A percentile compares a stretch with the other conserved stretches of the same genome.
Evolutionary conservation across 2,797 vertebrate genomes (phyloP).

Genomic region (Fundulus diaphanus): DNA sequence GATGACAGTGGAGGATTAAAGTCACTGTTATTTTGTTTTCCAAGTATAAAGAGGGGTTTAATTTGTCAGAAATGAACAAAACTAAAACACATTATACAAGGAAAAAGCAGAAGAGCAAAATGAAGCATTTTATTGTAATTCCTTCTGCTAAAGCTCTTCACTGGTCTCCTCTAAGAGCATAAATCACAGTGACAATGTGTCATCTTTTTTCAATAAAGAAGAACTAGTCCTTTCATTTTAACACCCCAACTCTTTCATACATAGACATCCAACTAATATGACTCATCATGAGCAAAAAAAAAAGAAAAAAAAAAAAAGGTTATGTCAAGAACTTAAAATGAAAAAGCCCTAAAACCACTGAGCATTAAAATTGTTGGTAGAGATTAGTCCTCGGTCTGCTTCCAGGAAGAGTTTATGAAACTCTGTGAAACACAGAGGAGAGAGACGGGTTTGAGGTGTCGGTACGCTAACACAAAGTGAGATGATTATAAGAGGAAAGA

Average conservation of each 20-base stretch:
- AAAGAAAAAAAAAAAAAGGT: background rate
- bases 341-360: constrained; percentile 21
- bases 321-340: constrained; percentile 24
- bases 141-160: background rate
- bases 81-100: background rate
- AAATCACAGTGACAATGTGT: constrained; percentile 53
- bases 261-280: constrained; percentile 23
- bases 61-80: background rate
- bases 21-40: background rate
- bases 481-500: constrained; percentile 46
- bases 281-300: constrained; percentile 27
- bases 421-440: constrained; percentile 10
- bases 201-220: constrained; percentile 57
- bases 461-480: constrained; percentile 31
- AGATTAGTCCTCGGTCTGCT: constrained; percentile 11
- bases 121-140: background rate
- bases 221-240: constrained; percentile 32
- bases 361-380: constrained; percentile 23
- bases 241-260: constrained; percentile 8
- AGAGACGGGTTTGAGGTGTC: constrained; percentile 14
- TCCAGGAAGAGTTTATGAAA: constrained; percentile 14
- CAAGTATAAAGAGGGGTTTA: background rate
- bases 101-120: background rate
- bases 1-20: background rate
- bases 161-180: constrained; percentile 24